phyloP scores from a whole-genome alignment of 2,888 invertebrate genomes.

The Caradrina clavipalpis region DNA sequence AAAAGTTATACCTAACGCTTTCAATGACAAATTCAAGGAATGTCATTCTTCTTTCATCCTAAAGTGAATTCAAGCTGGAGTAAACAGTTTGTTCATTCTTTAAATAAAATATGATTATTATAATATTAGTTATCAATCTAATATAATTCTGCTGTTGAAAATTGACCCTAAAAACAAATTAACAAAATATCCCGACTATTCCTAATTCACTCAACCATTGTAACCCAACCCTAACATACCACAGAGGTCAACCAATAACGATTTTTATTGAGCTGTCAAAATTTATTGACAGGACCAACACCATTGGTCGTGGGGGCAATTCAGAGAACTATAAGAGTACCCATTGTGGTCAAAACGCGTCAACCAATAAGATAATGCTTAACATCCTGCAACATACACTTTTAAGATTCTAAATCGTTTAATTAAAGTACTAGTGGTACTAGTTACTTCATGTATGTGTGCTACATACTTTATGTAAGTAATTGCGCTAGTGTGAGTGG shows the following conservation, averaged over 20 bases:
- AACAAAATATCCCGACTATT: neutral
- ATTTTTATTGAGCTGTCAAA: conserved; percentile 70
- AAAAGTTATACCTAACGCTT: too few species aligned
- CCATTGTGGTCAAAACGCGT: conserved; percentile 64
- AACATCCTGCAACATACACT: conserved; percentile 71
- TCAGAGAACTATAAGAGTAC: conserved; percentile 62
- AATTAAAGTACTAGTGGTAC: conserved; percentile 66
- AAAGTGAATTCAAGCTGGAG: too few species aligned
- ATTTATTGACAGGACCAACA: conserved; percentile 66
- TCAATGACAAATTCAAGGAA: too few species aligned
- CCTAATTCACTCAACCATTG: conserved; percentile 19
- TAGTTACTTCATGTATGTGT: conserved; percentile 43
- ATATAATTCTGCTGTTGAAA: too few species aligned
- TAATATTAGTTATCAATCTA: too few species aligned
- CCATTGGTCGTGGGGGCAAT: conserved; percentile 63
- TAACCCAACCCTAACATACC: conserved; percentile 56
- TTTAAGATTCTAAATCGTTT: conserved; percentile 76
- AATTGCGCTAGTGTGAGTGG: conserved; percentile 25
- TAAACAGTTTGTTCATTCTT: too few species aligned
- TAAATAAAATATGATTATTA: too few species aligned
- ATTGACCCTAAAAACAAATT: neutral
- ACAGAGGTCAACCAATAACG: conserved; percentile 59
- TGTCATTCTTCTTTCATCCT: too few species aligned
- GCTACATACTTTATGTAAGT: conserved; percentile 31
- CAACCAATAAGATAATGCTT: conserved; percentile 67